Percentiles rank a stretch among this genome's conserved stretches.
Evolutionary conservation across 2,797 vertebrate species (phyloP).

Genomic region (Lepilemur ruficaudatus): DNA sequence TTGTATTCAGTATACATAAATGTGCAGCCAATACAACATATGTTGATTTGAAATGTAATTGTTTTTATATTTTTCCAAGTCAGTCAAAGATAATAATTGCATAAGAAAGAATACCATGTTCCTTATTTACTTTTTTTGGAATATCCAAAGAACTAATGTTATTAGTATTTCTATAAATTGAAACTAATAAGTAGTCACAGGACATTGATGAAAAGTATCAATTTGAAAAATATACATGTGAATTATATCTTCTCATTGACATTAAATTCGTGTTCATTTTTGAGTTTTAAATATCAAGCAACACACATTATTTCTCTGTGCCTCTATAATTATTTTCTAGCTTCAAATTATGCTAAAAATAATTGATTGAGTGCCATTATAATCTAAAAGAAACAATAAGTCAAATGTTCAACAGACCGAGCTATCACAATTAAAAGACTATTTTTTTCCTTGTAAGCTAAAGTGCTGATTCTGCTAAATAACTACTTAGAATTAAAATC

Average conservation of each 20-base stretch:
- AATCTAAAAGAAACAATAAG: conserved; percentile 57
- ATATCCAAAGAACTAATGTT: not conserved
- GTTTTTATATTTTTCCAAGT: not conserved
- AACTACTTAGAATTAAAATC: conserved; percentile 27
- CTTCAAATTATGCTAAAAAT: conserved; percentile 45
- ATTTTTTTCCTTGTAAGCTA: not conserved
- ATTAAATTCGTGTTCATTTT: conserved; percentile 40
- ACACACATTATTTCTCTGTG: conserved; percentile 13
- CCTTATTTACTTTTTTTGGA: conserved; percentile 3
- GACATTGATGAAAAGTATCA: not conserved
- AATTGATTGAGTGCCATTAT: conserved; percentile 7
- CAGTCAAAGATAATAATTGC: not conserved
- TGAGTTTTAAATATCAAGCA: conserved; percentile 44
- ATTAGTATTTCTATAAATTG: conserved; percentile 25
- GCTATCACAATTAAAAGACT: conserved; percentile 52
- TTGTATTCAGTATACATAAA: not conserved
- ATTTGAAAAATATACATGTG: not conserved
- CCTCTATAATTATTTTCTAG: conserved; percentile 54
- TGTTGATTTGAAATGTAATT: not conserved
- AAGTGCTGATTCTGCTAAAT: conserved; percentile 43
- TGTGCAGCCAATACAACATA: not conserved
- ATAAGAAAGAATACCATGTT: not conserved
- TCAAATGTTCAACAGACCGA: conserved; percentile 58
- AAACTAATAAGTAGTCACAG: not conserved
- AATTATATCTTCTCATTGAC: conserved; percentile 15